Percentiles rank a stretch among this genome's conserved stretches.
These are phyloP conservation scores for Coptodon bakossiorum DNA, from an alignment of 2,113 vertebrate species.

Conservation along the genomic window DNA sequence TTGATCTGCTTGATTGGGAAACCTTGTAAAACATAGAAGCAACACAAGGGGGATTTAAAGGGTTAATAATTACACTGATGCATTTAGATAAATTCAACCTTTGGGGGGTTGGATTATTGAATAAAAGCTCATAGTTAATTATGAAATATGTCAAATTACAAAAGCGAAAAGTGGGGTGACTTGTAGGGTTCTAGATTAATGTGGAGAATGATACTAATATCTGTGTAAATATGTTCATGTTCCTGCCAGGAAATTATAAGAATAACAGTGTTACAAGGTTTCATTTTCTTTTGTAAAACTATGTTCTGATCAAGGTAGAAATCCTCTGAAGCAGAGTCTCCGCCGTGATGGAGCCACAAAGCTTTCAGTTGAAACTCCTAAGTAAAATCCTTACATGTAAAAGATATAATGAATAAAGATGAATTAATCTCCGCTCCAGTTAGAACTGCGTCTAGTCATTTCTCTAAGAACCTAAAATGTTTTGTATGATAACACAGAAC, in stretches of 20 bases:
- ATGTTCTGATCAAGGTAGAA: not conserved
- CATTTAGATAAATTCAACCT: not conserved
- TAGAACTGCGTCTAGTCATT: not conserved
- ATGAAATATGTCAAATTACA: not conserved
- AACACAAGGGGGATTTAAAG: not conserved
- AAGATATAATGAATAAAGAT: not conserved
- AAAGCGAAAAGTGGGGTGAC: not conserved
- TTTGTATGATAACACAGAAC: not conserved
- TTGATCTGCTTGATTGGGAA: not conserved
- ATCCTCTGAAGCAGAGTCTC: not conserved
- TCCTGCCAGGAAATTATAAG: not conserved
- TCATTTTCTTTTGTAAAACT: not conserved
- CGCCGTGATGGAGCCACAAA: not conserved
- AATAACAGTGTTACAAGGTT: not conserved
- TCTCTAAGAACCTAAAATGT: not conserved
- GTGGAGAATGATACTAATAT: not conserved
- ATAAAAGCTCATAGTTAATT: not conserved
- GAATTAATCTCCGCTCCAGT: not conserved
- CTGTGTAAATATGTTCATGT: not conserved
- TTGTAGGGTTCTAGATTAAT: not conserved
- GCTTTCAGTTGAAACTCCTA: not conserved
- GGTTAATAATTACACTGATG: not conserved
- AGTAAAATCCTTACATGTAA: not conserved
- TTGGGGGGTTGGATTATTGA: not conserved
- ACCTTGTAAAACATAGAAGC: not conserved